A percentile compares a stretch with the other conserved stretches of the same genome.
Conservation (phyloP, 2,797 vertebrate genomes). For the Chloroceryle amazona region DNA sequence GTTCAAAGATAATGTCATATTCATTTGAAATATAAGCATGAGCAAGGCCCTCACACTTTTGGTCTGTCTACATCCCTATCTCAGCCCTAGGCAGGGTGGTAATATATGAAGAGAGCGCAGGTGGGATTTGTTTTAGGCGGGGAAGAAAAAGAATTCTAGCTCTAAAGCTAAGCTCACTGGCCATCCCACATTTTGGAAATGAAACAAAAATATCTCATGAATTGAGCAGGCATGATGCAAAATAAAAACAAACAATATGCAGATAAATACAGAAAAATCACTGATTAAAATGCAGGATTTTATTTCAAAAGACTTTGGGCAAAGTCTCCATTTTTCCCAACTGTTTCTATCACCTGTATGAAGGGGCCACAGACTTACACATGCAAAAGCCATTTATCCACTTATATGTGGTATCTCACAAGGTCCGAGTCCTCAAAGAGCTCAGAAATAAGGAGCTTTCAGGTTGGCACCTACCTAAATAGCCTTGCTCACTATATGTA, state of each 20-base stretch:
- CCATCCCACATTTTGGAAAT: slow-evolving; percentile 37
- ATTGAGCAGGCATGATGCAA: slow-evolving; percentile 21
- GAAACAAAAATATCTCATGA: slow-evolving; percentile 8
- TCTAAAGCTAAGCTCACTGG: slow-evolving; percentile 25
- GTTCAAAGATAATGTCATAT: slow-evolving; percentile 56
- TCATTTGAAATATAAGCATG: slow-evolving; percentile 39
- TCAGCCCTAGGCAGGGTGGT: slow-evolving; percentile 21
- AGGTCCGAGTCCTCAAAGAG: slow-evolving; percentile 17
- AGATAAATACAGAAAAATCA: neutral
- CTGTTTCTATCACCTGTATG: neutral
- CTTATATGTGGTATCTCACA: neutral
- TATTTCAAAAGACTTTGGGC: neutral
- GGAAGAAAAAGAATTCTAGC: slow-evolving; percentile 1
- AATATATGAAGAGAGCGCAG: slow-evolving; percentile 27
- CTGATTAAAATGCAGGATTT: neutral
- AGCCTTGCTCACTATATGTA: neutral
- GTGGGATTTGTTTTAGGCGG: neutral
- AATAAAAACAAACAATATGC: neutral
- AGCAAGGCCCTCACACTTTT: neutral
- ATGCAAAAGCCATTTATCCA: slow-evolving; percentile 43
- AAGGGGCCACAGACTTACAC: neutral
- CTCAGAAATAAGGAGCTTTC: slow-evolving; percentile 62
- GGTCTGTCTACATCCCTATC: neutral
- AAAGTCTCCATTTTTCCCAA: neutral
- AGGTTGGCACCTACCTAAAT: slow-evolving; percentile 32